phyloP scores from a whole-genome alignment of 2,113 vertebrate genomes.

The Pteropus alecto region DNA sequence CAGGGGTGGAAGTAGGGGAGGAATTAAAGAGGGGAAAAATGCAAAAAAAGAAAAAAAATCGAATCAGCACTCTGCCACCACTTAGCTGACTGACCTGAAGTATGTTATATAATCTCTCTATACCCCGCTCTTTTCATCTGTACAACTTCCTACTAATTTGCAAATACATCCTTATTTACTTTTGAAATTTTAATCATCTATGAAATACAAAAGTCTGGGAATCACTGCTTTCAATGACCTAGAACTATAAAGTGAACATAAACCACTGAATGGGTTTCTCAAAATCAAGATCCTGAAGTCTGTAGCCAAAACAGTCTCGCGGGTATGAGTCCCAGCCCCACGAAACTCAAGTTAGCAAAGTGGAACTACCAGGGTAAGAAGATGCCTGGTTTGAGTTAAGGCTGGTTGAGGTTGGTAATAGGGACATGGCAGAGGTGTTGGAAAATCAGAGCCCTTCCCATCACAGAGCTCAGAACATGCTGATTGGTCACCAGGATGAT shows the following conservation, averaged over 20 bases:
- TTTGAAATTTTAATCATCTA: conserved; percentile 21
- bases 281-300: background rate
- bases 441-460: background rate
- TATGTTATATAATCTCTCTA: background rate
- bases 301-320: background rate
- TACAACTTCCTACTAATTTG: background rate
- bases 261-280: background rate
- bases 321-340: background rate
- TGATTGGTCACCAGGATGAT: background rate
- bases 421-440: background rate
- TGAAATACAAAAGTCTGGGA: background rate
- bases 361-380: background rate
- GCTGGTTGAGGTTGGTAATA: background rate
- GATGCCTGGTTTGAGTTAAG: background rate
- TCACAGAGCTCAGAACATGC: background rate
- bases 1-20: no score
- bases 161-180: background rate
- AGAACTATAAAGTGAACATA: background rate
- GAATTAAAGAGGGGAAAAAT: no score
- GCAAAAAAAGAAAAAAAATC: background rate
- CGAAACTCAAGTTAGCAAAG: background rate
- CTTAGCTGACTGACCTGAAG: background rate
- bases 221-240: background rate
- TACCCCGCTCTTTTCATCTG: background rate
- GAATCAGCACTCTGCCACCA: background rate